Evolutionary conservation across 2,888 invertebrate genomes (phyloP), one percentile per base, ranked within the genome.

Genomic region (Zaprionus lineosus): DNA sequence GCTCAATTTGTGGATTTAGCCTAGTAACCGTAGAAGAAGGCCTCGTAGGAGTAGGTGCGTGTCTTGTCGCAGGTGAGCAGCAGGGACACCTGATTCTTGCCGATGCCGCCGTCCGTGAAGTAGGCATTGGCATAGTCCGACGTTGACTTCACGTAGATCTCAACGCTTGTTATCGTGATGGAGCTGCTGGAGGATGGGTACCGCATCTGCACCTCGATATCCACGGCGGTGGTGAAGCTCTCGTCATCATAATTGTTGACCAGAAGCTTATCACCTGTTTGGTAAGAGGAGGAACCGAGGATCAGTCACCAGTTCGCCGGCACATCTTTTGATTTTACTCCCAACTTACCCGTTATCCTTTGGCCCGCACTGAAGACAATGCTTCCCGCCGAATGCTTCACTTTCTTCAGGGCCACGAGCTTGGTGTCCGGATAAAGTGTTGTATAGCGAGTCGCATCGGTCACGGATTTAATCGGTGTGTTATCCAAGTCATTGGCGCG

Each of bases 11-110:
- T 24, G 41, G 39, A 37, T 29, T 37, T 59, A 51, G 33, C 31
- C 77, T 75, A 89, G 81, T 87, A 89, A 37, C 89, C 90, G 68
- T 88, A 89, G 53, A 89, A 74, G 74, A 79, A 85, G 15, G 86
- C 72, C 62, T 86, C 86, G 58, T 89, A 89, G 11, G 74, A 75
- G 51, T 83, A 88, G 36, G 66, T 73, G 1, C 69, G 59, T 2
- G 89, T 89, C 16, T 18, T 14, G 48, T 88, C 77, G 53, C 86
- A 84, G 18, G 65, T 71, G 7, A 90, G 29, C 40, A 89, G 48
- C 2, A 89, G 62, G 24, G 84, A 67, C 0, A 83, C 87, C 24
- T 41, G 72, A 1, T 60, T 68, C 18, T 74, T 52, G 2, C 78
- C 79, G 48, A 89, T 85, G 37, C 89, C 89, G 0, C 88, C 88